phyloP scores from a whole-genome alignment of 1,140 invertebrate genomes.

The Pantala flavescens region DNA sequence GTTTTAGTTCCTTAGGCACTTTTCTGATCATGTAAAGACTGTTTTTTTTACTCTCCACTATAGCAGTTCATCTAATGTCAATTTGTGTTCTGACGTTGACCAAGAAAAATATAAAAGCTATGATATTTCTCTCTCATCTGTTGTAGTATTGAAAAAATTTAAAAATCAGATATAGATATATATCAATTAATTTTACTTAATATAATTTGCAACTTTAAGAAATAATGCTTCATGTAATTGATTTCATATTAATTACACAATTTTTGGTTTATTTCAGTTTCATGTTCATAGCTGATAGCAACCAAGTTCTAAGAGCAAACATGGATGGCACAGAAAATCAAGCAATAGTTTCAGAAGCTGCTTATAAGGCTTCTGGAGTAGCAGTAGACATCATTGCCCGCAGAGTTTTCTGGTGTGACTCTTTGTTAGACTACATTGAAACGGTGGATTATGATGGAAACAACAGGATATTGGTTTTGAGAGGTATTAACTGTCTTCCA shows the following conservation, averaged over 20 bases:
- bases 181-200: too few species aligned
- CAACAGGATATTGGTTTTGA: slow-evolving; percentile 61
- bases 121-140: too few species aligned
- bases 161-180: too few species aligned
- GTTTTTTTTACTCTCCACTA: slow-evolving; percentile 11
- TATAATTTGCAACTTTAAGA: too few species aligned
- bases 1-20: too few species aligned
- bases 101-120: too few species aligned
- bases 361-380: slow-evolving; percentile 80
- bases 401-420: slow-evolving; percentile 93
- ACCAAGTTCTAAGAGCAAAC: slow-evolving; percentile 73
- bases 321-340: slow-evolving; percentile 80
- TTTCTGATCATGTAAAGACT: neutral
- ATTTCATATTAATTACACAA: too few species aligned
- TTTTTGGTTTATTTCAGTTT: slow-evolving; percentile 32
- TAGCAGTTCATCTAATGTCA: too few species aligned
- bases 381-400: slow-evolving; percentile 76
- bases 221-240: too few species aligned
- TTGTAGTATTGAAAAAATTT: too few species aligned
- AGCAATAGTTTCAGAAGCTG: slow-evolving; percentile 78
- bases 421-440: slow-evolving; percentile 92
- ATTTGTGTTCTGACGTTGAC: too few species aligned
- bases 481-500: slow-evolving; percentile 35
- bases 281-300: slow-evolving; percentile 91
- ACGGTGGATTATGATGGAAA: slow-evolving; percentile 90